These are phyloP conservation scores for Pampusana beccarii DNA, from an alignment of 2,113 vertebrate species.

Conservation along the genomic window DNA sequence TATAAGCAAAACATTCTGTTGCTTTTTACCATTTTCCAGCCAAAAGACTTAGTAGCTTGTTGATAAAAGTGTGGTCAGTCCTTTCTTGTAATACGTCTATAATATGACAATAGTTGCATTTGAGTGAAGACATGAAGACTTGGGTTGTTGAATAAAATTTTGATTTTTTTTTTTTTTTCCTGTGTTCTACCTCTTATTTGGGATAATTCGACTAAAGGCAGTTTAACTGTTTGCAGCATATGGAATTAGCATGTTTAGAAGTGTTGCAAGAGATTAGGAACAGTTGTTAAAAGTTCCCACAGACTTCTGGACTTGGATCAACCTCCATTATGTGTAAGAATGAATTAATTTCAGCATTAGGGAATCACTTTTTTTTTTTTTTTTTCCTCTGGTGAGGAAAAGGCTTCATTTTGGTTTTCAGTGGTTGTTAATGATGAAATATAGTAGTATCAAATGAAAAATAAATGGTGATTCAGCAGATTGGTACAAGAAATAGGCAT, in stretches of 20 bases:
- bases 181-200: background rate
- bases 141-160: background rate
- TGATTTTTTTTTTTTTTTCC: too few species aligned
- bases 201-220: background rate
- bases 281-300: background rate
- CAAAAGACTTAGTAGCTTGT: background rate
- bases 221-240: background rate
- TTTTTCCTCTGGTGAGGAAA: background rate
- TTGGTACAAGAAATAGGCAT: background rate
- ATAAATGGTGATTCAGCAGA: background rate
- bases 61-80: background rate
- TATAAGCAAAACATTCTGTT: background rate
- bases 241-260: background rate
- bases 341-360: background rate
- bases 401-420: background rate
- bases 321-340: background rate
- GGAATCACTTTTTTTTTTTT: background rate
- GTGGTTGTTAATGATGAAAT: slow-evolving; percentile 12
- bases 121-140: background rate
- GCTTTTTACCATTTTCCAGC: background rate
- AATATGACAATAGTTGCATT: background rate
- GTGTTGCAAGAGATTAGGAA: background rate
- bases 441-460: background rate
- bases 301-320: background rate
- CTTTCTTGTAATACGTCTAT: background rate